Evolutionary conservation across 2,888 invertebrate species (phyloP).

Genomic region (Lottia scabra): DNA sequence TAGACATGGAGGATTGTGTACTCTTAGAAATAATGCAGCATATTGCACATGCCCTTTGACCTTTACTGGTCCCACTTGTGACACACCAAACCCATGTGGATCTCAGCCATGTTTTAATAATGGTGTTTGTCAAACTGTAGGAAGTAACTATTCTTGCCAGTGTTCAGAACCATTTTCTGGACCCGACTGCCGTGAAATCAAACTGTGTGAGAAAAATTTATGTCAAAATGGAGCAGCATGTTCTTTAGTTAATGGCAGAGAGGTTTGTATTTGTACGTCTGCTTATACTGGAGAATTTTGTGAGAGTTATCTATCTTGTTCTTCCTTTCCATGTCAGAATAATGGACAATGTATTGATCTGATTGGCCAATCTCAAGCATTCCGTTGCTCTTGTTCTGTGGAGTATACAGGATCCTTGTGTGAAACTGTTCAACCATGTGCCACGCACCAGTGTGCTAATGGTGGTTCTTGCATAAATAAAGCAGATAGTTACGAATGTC

Average conservation of each 20-base stretch:
- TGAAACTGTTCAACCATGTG: conserved; percentile 32
- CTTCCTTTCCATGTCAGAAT: conserved; percentile 45
- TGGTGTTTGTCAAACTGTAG: conserved; percentile 37
- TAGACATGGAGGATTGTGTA: conserved; percentile 39
- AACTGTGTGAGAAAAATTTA: conserved; percentile 1
- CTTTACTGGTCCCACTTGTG: conserved; percentile 40
- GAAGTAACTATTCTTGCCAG: conserved; percentile 24
- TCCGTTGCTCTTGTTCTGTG: conserved; percentile 43
- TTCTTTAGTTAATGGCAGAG: conserved; percentile 14
- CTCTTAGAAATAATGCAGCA: conserved; percentile 27
- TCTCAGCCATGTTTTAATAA: conserved; percentile 53
- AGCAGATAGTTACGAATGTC: conserved; percentile 32
- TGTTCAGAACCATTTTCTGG: conserved; percentile 27
- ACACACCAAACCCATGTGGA: conserved; percentile 38
- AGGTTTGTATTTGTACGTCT: conserved; percentile 45
- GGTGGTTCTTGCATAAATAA: conserved; percentile 32
- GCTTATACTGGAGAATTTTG: conserved; percentile 53
- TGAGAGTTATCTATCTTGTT: conserved; percentile 46
- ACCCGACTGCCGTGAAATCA: conserved; percentile 20
- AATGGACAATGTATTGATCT: conserved; percentile 42
- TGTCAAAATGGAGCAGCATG: conserved; percentile 33
- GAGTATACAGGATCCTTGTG: conserved; percentile 41
- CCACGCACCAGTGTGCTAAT: conserved; percentile 34
- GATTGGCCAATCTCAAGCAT: conserved; percentile 4
- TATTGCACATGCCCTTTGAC: conserved; percentile 45